These are phyloP conservation scores for Bos javanicus DNA, from an alignment of 2,113 vertebrate species.

Conservation along the genomic window DNA sequence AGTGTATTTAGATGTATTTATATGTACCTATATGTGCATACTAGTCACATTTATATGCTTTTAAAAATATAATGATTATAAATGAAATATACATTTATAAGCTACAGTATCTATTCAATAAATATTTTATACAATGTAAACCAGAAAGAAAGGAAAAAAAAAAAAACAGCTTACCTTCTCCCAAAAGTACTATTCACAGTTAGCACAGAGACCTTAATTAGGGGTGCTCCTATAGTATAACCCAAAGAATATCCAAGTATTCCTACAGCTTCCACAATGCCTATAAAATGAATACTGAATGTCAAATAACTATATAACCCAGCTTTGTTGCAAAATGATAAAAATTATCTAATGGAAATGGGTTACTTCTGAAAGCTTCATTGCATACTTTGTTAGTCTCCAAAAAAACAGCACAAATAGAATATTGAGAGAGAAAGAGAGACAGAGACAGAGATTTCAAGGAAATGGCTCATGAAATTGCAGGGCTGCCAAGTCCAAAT, in stretches of 20 bases:
- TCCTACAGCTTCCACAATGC: slow-evolving; percentile 76
- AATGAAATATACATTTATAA: neutral
- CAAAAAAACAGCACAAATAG: neutral
- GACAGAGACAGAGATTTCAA: neutral
- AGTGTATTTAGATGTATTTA: neutral
- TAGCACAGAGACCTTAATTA: slow-evolving; percentile 64
- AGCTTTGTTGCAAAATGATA: neutral
- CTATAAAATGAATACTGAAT: slow-evolving; percentile 64
- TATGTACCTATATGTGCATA: neutral
- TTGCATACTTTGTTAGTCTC: neutral
- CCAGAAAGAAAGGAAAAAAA: neutral
- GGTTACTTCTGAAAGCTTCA: neutral
- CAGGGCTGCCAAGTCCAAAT: neutral
- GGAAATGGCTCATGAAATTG: neutral
- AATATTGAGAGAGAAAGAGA: neutral
- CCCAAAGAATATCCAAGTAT: slow-evolving; percentile 82
- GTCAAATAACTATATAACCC: neutral
- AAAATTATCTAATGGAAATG: neutral
- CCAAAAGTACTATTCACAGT: neutral
- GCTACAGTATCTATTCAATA: neutral
- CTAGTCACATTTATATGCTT: neutral
- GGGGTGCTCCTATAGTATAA: slow-evolving; percentile 74
- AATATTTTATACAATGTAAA: slow-evolving; percentile 1
- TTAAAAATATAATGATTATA: neutral
- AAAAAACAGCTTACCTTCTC: slow-evolving; percentile 70